Base-by-base conservation (phyloP, 2,113 vertebrate species). In the Tupaia tana region DNA sequence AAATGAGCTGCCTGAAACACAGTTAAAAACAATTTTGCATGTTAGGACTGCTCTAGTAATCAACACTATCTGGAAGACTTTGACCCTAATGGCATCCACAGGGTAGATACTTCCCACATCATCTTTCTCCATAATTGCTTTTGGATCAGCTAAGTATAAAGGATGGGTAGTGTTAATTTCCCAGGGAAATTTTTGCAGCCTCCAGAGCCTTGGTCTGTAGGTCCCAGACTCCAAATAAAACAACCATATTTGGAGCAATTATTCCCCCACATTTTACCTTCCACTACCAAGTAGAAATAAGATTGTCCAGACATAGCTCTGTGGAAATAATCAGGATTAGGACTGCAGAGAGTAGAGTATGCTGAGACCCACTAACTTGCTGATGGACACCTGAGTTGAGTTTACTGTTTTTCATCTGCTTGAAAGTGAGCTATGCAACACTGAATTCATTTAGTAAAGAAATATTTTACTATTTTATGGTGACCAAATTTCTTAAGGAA, bases 11-110 rank as follows among this genome's bases (percentile, higher is more conserved):
- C 10, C 86, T 18, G 20, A 69, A 85, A 73, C 93, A n/a, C 90
- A 93, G 96, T 96, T 96, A 95, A 95, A 97, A 97, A 87, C 61
- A 97, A 86, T 84, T 15, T 73, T 14, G 54, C 0, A 0, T 90
- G 95, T 88, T 52, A 0, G 75, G 95, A 92, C 96, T 95, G 14
- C 82, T 58, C 82, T 52, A 1, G 71, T 67, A 82, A 96, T 95
- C 89, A 24, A 87, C 91, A 24, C 92, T 0, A 0, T 92, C 2
- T 0, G 9, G 87, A 71, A 80, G 70, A 80, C 93, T 95, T 91
- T 96, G 94, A 83, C 84, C 90, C 88, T 43, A 29, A 11, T 54
- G 13, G 56, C 29, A n/a, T 8, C 31, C 19, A 9, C 25, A 22
- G 20, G 1, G 16, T 7, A 0, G 4, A 2, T 8, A 9, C 63